A percentile compares a stretch with the other conserved stretches of the same genome.
Evolutionary conservation across 37 sponge, comb jelly and placozoan genomes (phyloP).

Genomic region (Hexactinellida sp.): DNA sequence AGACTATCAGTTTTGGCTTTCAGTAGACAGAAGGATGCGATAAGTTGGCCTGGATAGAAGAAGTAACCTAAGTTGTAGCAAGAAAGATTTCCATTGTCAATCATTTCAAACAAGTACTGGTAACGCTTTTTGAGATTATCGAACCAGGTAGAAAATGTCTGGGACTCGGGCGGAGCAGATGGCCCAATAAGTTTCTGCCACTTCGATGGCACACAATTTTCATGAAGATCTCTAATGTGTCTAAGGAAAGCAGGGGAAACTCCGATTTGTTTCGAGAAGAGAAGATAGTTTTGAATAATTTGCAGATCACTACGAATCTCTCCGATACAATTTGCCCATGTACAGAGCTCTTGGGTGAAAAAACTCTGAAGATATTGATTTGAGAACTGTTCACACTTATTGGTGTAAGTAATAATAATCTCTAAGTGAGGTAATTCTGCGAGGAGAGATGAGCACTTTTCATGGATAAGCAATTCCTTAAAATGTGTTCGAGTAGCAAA

Average conservation of each 20-base stretch:
- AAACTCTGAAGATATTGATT: background rate
- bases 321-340: background rate
- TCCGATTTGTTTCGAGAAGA: background rate
- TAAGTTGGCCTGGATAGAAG: background rate
- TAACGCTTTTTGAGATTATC: background rate
- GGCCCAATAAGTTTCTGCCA: background rate
- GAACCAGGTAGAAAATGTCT: background rate
- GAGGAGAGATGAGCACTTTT: background rate
- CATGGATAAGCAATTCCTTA: background rate
- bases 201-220: background rate
- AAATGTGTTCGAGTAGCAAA: background rate
- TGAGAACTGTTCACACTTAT: background rate
- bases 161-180: background rate
- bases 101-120: background rate
- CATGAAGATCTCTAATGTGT: background rate
- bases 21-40: background rate
- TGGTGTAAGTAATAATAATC: background rate
- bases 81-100: constrained; percentile 10
- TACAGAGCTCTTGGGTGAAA: background rate
- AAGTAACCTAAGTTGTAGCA: background rate
- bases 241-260: background rate
- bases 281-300: background rate
- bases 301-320: background rate
- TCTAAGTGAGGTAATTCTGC: background rate
- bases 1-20: background rate